Conservation (phyloP, 2,113 vertebrate genomes). For the Balaeniceps rex region DNA sequence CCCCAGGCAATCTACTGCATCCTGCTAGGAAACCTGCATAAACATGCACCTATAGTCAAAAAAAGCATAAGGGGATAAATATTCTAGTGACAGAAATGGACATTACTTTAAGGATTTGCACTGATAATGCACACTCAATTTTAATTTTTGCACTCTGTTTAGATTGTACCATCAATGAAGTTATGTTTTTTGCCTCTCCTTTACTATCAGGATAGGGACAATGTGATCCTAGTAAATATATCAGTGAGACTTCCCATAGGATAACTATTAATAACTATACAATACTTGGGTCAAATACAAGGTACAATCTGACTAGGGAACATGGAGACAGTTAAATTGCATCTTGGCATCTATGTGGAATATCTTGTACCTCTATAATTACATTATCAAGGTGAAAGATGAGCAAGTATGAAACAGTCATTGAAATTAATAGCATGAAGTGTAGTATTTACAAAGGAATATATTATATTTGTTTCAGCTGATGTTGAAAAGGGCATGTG, state of each 20-base stretch:
- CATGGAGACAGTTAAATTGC: conserved; percentile 46
- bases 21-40: neutral
- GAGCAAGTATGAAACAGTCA: conserved; percentile 27
- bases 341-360: conserved; percentile 35
- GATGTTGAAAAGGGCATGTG: conserved; percentile 9
- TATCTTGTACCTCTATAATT: conserved; percentile 63
- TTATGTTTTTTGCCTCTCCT: neutral
- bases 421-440: conserved; percentile 57
- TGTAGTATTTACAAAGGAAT: conserved; percentile 50
- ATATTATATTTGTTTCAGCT: conserved; percentile 39
- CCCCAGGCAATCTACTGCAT: neutral
- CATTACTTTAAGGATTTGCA: neutral
- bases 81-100: neutral
- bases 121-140: neutral
- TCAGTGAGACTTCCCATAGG: neutral
- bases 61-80: neutral
- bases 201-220: neutral
- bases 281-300: conserved; percentile 36
- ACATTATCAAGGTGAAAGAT: conserved; percentile 66
- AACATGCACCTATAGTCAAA: neutral
- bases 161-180: neutral
- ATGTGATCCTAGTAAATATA: conserved; percentile 2
- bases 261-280: neutral
- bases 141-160: neutral
- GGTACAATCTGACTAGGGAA: conserved; percentile 20